A percentile compares a stretch with the other conserved stretches of the same genome.
These are phyloP conservation scores for Gastrophryne carolinensis DNA, from an alignment of 2,797 vertebrate genomes.

Conservation along the genomic window DNA sequence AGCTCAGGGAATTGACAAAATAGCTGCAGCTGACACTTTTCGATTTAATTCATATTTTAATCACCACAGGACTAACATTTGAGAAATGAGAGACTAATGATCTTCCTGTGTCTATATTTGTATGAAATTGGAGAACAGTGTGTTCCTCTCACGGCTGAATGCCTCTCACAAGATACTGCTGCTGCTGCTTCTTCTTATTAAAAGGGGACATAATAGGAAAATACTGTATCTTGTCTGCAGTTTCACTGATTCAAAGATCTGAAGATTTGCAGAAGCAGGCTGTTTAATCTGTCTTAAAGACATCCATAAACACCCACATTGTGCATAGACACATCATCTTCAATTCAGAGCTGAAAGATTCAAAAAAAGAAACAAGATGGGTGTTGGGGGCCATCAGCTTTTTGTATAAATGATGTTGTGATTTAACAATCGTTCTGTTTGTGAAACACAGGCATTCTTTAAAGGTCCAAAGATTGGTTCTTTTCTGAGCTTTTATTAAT, in stretches of 20 bases:
- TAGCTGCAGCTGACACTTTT: constrained; percentile 35
- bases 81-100: constrained; percentile 26
- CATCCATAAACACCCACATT: no score
- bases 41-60: constrained; percentile 43
- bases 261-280: no score
- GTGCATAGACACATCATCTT: no score
- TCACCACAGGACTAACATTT: constrained; percentile 24
- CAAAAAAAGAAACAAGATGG: no score
- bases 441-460: no score
- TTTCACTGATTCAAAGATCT: neutral
- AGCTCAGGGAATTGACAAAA: constrained; percentile 27
- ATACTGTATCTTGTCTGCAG: neutral
- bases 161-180: constrained; percentile 11
- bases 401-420: no score
- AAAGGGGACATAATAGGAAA: constrained; percentile 4
- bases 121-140: constrained; percentile 32
- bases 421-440: no score
- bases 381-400: no score
- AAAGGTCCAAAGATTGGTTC: no score
- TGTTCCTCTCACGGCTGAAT: constrained; percentile 21
- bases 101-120: constrained; percentile 37
- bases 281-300: no score
- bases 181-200: neutral
- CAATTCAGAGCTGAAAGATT: no score
- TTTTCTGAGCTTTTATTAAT: no score